Percentiles rank a stretch among this genome's conserved stretches.
Conservation (phyloP, 2,797 vertebrate species). For the Danionella dracula region DNA sequence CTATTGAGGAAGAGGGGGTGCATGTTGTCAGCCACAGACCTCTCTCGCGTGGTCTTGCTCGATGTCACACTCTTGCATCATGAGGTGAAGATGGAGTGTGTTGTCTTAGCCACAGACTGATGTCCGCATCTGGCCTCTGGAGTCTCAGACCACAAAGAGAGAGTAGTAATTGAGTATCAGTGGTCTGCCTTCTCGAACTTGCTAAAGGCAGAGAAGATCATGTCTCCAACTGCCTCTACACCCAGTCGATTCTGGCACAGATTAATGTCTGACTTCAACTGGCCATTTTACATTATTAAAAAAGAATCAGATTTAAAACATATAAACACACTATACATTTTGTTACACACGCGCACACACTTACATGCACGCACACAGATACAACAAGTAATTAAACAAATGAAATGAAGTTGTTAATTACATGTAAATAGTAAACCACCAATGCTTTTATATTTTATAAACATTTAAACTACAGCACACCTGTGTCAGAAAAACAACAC, state of each 20-base stretch:
- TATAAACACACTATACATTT: background rate
- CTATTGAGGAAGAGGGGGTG: conserved; percentile 44
- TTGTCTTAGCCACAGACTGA: conserved; percentile 43
- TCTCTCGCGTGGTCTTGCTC: conserved; percentile 35
- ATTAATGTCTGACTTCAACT: conserved; percentile 38
- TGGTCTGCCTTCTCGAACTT: conserved; percentile 37
- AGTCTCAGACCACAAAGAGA: conserved; percentile 32
- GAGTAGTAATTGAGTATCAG: conserved; percentile 43
- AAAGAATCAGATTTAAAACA: background rate
- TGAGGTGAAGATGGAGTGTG: conserved; percentile 41
- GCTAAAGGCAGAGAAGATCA: conserved; percentile 19
- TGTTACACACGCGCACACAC: too few relatives aligned
- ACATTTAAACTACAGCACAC: too few relatives aligned
- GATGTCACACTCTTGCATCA: conserved; percentile 63
- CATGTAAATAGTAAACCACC: too few relatives aligned
- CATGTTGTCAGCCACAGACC: conserved; percentile 50
- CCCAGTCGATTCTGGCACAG: conserved; percentile 31
- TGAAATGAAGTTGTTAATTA: too few relatives aligned
- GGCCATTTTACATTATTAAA: background rate
- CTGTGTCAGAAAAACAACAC: too few relatives aligned
- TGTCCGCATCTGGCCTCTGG: conserved; percentile 42
- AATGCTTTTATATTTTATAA: too few relatives aligned
- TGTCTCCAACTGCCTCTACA: conserved; percentile 37
- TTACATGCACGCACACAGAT: too few relatives aligned
- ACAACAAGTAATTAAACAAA: too few relatives aligned